A percentile compares a stretch with the other conserved stretches of the same genome.
Evolutionary conservation across 2,797 vertebrate species (phyloP).

Genomic region (Tolypeutes matacus): DNA sequence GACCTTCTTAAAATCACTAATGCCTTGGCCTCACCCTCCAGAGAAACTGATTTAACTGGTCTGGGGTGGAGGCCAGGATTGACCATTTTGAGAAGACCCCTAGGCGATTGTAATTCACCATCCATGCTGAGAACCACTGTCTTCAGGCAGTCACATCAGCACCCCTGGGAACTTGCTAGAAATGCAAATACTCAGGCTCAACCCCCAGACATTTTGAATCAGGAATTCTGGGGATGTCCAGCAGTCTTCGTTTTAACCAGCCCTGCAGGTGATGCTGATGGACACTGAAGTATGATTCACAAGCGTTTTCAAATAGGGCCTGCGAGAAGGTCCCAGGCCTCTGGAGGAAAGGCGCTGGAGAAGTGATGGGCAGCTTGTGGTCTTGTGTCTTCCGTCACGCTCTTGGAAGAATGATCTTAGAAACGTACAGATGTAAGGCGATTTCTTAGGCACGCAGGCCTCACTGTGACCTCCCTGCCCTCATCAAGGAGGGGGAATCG

Average conservation of each 20-base stretch:
- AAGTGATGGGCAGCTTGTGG: not conserved
- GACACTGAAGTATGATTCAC: not conserved
- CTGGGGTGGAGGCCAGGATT: not conserved
- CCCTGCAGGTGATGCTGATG: not conserved
- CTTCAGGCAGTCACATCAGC: not conserved
- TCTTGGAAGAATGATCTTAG: not conserved
- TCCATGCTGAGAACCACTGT: not conserved
- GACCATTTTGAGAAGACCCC: not conserved
- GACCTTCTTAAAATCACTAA: not conserved
- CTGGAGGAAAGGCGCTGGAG: not conserved
- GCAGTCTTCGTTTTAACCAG: not conserved
- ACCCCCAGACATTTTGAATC: not conserved
- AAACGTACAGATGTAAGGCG: not conserved
- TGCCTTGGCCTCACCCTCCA: not conserved
- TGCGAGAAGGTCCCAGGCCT: not conserved
- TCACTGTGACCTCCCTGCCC: not conserved
- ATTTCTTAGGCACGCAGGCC: not conserved
- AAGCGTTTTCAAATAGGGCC: not conserved
- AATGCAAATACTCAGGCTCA: not conserved
- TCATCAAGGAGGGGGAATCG: not conserved
- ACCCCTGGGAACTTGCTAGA: not conserved
- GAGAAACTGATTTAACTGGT: constrained; percentile 18
- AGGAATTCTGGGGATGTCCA: not conserved
- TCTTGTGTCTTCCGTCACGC: not conserved
- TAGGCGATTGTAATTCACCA: not conserved